Percentiles rank a stretch among this genome's conserved stretches.
phyloP scores from a whole-genome alignment of 2,888 invertebrate species.

The Steinernema scapterisci region DNA sequence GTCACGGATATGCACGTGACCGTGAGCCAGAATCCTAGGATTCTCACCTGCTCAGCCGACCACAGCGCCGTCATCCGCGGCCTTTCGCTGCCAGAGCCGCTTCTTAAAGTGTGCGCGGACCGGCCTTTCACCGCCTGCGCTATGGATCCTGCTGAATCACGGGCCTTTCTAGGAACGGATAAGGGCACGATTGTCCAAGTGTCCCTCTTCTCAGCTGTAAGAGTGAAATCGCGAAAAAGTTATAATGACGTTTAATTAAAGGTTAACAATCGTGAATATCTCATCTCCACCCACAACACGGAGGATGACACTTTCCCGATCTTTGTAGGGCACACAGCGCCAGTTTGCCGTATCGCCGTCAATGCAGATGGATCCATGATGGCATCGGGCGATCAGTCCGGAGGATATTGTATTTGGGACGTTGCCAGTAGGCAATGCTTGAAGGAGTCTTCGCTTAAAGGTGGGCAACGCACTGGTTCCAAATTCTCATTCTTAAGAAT shows the following conservation, averaged over 20 bases:
- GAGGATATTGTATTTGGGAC: slow-evolving; percentile 60
- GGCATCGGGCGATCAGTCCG: slow-evolving; percentile 54
- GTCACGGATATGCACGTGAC: slow-evolving; percentile 51
- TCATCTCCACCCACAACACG: slow-evolving; percentile 23
- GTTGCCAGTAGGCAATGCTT: slow-evolving; percentile 56
- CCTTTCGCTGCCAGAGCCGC: slow-evolving; percentile 31
- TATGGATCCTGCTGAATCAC: slow-evolving; percentile 56
- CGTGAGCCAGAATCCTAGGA: slow-evolving; percentile 46
- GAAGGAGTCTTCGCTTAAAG: slow-evolving; percentile 42
- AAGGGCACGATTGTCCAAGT: slow-evolving; percentile 54
- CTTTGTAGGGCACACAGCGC: slow-evolving; percentile 28
- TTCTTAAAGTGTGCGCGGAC: slow-evolving; percentile 52
- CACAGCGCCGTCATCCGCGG: slow-evolving; percentile 39
- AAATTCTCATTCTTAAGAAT: not conserved
- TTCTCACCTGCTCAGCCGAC: slow-evolving; percentile 52
- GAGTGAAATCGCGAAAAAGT: not conserved
- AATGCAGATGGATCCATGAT: slow-evolving; percentile 56
- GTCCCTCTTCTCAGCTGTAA: slow-evolving; percentile 37
- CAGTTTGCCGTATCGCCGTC: slow-evolving; percentile 39
- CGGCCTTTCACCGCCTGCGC: slow-evolving; percentile 53
- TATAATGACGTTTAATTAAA: not conserved
- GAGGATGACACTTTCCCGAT: slow-evolving; percentile 8
- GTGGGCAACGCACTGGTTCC: slow-evolving; percentile 2
- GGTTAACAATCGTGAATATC: slow-evolving; percentile 16
- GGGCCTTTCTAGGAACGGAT: slow-evolving; percentile 55